Conservation (phyloP, 2,888 invertebrate genomes). For the Ariolimax columbianus region DNA sequence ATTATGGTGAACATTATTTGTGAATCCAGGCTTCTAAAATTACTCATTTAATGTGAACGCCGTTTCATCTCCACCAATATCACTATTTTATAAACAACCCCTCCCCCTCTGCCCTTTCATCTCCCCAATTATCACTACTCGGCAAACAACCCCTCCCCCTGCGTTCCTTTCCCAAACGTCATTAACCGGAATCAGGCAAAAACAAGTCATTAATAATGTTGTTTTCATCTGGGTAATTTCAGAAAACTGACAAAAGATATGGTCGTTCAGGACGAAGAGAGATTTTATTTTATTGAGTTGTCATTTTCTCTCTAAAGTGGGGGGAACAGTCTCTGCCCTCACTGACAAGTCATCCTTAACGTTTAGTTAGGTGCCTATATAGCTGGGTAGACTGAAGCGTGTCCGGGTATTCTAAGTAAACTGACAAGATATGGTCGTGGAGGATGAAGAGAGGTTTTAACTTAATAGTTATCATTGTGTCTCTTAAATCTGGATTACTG, state of each 20-base stretch:
- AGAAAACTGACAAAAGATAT: conserved; percentile 12
- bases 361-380: too few species aligned
- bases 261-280: neutral
- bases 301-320: too few species aligned
- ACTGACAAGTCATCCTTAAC: too few species aligned
- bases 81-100: conserved; percentile 8
- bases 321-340: too few species aligned
- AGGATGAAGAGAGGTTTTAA: too few species aligned
- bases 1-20: conserved; percentile 13
- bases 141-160: neutral
- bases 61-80: conserved; percentile 5
- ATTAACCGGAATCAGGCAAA: neutral
- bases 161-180: too few species aligned
- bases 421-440: too few species aligned
- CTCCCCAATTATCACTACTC: conserved; percentile 6
- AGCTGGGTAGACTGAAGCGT: too few species aligned
- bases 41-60: conserved; percentile 41
- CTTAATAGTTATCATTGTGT: too few species aligned
- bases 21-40: conserved; percentile 21
- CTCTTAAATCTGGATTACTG: too few species aligned
- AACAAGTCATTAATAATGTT: conserved; percentile 14
- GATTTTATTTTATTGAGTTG: too few species aligned
- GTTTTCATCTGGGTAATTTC: conserved; percentile 31
- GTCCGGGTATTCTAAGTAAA: too few species aligned
- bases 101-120: neutral